Evolutionary conservation across 2,113 vertebrate genomes (phyloP).

Genomic region (Zosterops pallidus): DNA sequence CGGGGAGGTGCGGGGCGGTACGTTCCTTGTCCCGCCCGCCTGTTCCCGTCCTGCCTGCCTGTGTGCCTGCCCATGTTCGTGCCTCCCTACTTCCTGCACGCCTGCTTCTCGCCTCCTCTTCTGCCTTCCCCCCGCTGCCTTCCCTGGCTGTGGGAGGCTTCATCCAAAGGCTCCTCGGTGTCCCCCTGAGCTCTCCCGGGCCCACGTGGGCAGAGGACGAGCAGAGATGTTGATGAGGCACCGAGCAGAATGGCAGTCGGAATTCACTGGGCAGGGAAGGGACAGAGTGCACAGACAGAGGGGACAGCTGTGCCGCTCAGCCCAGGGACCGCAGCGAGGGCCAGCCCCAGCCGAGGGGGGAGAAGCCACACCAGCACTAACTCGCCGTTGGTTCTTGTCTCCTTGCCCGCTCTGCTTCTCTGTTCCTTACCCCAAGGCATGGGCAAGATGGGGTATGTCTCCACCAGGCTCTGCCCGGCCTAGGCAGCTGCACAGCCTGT

Average conservation of each 20-base stretch:
- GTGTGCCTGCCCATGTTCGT: rapidly evolving
- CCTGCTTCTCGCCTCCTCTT: too few species aligned
- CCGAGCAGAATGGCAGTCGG: not conserved
- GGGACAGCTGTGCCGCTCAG: not conserved
- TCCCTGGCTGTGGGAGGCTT: rapidly evolving
- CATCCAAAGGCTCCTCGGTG: rapidly evolving
- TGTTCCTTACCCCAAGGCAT: not conserved
- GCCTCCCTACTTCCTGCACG: rapidly evolving
- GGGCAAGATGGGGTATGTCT: not conserved
- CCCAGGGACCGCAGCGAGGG: not conserved
- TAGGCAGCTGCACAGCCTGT: not conserved
- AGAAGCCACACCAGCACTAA: not conserved
- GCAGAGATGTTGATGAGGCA: not conserved
- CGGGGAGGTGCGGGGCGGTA: not conserved
- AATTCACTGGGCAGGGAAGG: not conserved
- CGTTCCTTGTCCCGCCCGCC: not conserved
- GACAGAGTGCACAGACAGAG: too few species aligned
- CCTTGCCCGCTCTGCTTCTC: not conserved
- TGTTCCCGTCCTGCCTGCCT: rapidly evolving
- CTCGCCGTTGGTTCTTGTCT: not conserved
- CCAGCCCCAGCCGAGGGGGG: too few species aligned
- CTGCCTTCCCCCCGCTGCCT: too few species aligned
- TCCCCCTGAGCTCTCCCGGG: rapidly evolving
- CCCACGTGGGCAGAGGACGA: too few species aligned
- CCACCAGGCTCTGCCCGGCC: not conserved